A percentile compares a stretch with the other conserved stretches of the same genome.
phyloP scores from a whole-genome alignment of 2,888 invertebrate genomes.

The Phalera bucephala region DNA sequence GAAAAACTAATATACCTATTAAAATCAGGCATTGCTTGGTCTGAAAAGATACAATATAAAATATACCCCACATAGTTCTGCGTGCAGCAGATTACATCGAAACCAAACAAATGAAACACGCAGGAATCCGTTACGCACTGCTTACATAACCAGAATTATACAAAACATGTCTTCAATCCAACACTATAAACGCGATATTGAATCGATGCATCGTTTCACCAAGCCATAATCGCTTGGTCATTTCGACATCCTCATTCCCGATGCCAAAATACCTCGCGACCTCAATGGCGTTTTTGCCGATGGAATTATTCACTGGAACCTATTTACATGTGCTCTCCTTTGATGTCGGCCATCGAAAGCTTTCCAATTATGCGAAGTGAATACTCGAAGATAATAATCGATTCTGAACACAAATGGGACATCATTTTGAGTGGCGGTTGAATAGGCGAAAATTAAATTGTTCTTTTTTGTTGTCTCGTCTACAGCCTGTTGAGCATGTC shows the following conservation, averaged over 20 bases:
- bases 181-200: background rate
- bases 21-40: too few species aligned
- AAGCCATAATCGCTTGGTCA: constrained; percentile 2
- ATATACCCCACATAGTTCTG: too few species aligned
- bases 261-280: background rate
- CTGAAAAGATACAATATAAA: too few species aligned
- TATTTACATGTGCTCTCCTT: background rate
- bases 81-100: too few species aligned
- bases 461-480: too few species aligned
- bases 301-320: background rate
- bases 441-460: too few species aligned
- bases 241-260: background rate
- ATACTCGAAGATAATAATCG: background rate
- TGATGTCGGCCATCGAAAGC: background rate
- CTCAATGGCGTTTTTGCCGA: background rate
- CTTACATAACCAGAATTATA: background rate
- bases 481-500: too few species aligned
- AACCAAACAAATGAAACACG: too few species aligned
- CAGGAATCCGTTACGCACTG: background rate
- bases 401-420: background rate
- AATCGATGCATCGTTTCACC: constrained; percentile 4
- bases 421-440: background rate
- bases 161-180: background rate
- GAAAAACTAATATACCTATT: too few species aligned
- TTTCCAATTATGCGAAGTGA: background rate